phyloP scores from a whole-genome alignment of 2,888 invertebrate genomes.

The Athrips mouffetella region DNA sequence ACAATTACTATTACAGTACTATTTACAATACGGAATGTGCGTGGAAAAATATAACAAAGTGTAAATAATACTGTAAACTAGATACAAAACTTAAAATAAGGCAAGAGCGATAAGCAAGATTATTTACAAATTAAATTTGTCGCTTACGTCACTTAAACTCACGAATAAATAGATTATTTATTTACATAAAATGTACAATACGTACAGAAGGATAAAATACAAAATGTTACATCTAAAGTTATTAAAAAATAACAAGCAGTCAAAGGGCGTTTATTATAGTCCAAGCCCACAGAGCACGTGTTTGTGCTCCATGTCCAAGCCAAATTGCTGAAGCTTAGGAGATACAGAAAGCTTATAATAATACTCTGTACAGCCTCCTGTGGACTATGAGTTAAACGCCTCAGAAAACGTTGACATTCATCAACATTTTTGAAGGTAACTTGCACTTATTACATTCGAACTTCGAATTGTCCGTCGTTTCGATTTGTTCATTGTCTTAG shows the following conservation, averaged over 20 bases:
- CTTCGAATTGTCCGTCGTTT: slow-evolving; percentile 27
- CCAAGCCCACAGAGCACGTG: too few relatives aligned
- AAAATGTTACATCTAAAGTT: slow-evolving; percentile 2
- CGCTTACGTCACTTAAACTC: background rate
- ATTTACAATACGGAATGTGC: slow-evolving; percentile 30
- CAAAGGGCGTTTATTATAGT: slow-evolving; percentile 53
- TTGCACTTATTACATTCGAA: slow-evolving; percentile 34
- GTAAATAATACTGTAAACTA: slow-evolving; percentile 56
- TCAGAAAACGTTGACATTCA: slow-evolving; percentile 72
- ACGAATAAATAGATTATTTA: slow-evolving; percentile 9
- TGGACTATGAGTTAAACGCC: slow-evolving; percentile 65
- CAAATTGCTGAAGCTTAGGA: slow-evolving; percentile 28
- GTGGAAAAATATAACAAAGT: slow-evolving; percentile 32
- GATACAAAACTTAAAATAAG: slow-evolving; percentile 38
- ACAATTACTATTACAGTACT: slow-evolving; percentile 13
- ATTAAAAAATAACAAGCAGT: slow-evolving; percentile 35
- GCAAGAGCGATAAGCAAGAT: slow-evolving; percentile 23
- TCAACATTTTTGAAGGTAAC: slow-evolving; percentile 77
- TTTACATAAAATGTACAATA: slow-evolving; percentile 17
- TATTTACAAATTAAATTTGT: slow-evolving; percentile 42
- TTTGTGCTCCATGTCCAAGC: too few relatives aligned
- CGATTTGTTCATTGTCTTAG: slow-evolving; percentile 20
- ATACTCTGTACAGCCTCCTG: slow-evolving; percentile 29
- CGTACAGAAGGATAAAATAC: background rate
- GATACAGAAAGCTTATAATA: slow-evolving; percentile 43